Evolutionary conservation across 2,797 vertebrate genomes (phyloP).

Genomic region (Steatocranus sp.): DNA sequence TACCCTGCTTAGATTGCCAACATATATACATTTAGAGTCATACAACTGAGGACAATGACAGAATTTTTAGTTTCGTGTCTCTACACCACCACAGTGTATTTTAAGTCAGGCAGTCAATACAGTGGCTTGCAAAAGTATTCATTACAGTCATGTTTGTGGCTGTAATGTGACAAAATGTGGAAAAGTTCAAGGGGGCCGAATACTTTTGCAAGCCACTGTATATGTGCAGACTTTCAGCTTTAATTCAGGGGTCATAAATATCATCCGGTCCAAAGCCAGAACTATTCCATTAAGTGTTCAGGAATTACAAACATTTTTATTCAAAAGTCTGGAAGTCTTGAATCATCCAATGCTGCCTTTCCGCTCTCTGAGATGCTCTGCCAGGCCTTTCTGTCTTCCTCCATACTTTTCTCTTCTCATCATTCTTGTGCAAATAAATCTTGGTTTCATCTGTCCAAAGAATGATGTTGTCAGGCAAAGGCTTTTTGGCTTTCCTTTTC

Average conservation of each 20-base stretch:
- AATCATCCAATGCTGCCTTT: background rate
- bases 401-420: background rate
- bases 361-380: background rate
- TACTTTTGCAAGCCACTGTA: too few relatives aligned
- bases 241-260: background rate
- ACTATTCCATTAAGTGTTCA: background rate
- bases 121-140: too few relatives aligned
- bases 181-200: too few relatives aligned
- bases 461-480: background rate
- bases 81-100: background rate
- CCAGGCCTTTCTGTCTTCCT: background rate
- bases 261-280: background rate
- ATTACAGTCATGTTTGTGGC: too few relatives aligned
- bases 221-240: background rate
- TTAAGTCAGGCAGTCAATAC: background rate
- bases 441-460: background rate
- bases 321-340: background rate
- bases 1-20: background rate
- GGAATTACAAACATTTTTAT: background rate
- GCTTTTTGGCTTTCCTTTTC: background rate
- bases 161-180: too few relatives aligned
- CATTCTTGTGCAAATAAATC: background rate
- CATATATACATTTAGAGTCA: background rate
- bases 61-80: background rate
- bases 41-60: background rate